Evolutionary conservation across 2,113 vertebrate species (phyloP), one percentile per base, ranked within the genome.

Genomic region (Gadus macrocephalus): DNA sequence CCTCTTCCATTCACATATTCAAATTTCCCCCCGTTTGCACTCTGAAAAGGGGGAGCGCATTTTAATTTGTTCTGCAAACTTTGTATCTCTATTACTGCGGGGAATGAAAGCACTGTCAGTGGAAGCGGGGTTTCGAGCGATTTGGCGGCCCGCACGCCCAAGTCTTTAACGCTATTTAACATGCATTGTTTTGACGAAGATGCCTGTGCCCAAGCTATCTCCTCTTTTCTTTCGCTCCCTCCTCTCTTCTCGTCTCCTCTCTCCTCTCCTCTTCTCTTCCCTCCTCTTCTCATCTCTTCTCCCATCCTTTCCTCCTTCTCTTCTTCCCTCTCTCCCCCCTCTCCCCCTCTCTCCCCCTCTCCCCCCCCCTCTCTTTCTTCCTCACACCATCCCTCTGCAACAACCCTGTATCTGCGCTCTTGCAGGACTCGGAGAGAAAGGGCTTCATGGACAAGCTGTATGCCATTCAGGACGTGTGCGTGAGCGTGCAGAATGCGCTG

Each of bases 401-500:
- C 80, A 81, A 81, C 85, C 80, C 56, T 28, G 78, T 86, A 86
- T 88, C 86, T 86, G 80, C 86, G 80, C 77, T 74, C 70, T 76
- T 90, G 87, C 88, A 98, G 97, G 97, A 99, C 83, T 89, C 92
- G 27, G 96, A 98, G 89, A 96, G 94, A 88, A 99, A 97, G 83
- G 95, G 97, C 83, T 97, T 99, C 93, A 97, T 99, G 89, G 94
- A 97, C 90, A 98, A 95, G 93, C 92, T 99, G 76, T 98, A 97
- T 89, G 96, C 95, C 90, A 97, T 98, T 90, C 97, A 98, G 88
- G 97, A 98, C 84, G 96, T 99, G 80, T 98, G 96, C 86, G 92
- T 98, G 91, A 96, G 93, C 80, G 95, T 98, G 79, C 97, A 98
- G 93, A 95, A 93, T 84, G 92, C 95, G 20, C 94, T 99, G 88